These are phyloP conservation scores for Toxonevra muliebris DNA, from an alignment of 2,888 invertebrate species.

Conservation along the genomic window DNA sequence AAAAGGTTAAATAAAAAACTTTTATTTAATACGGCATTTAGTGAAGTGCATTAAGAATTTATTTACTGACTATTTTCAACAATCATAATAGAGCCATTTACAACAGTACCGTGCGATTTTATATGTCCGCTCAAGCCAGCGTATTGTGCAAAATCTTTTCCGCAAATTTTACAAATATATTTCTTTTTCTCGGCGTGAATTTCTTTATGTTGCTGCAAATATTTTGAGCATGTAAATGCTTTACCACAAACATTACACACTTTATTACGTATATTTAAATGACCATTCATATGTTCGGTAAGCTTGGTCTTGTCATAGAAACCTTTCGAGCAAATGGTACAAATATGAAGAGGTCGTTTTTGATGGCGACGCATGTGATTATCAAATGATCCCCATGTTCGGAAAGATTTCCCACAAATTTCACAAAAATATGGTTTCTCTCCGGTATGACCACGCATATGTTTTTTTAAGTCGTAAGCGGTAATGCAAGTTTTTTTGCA, in stretches of 20 bases:
- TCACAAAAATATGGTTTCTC: conserved; percentile 51
- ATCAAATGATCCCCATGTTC: conserved; percentile 47
- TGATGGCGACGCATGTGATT: conserved; percentile 49
- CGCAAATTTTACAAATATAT: conserved; percentile 42
- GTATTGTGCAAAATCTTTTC: conserved; percentile 44
- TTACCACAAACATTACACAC: conserved; percentile 51
- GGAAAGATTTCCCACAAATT: conserved; percentile 50
- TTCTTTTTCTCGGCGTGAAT: conserved; percentile 41
- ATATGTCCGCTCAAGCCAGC: conserved; percentile 43
- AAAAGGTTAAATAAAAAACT: no score
- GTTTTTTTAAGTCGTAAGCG: conserved; percentile 46
- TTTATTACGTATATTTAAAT: conserved; percentile 52
- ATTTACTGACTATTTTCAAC: no score
- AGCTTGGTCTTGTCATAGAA: conserved; percentile 52
- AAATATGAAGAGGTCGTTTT: conserved; percentile 36
- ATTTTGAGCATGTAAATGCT: conserved; percentile 46
- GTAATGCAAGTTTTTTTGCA: conserved; percentile 51
- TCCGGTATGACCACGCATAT: conserved; percentile 54
- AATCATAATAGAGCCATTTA: conserved; percentile 22
- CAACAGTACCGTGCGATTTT: conserved; percentile 43
- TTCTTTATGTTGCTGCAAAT: conserved; percentile 46
- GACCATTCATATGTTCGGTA: conserved; percentile 54
- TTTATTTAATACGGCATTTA: no score
- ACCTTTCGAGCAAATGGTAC: conserved; percentile 48
- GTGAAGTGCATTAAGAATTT: no score